Conservation (phyloP, 2,113 vertebrate species). For the Macquaria australasica region DNA sequence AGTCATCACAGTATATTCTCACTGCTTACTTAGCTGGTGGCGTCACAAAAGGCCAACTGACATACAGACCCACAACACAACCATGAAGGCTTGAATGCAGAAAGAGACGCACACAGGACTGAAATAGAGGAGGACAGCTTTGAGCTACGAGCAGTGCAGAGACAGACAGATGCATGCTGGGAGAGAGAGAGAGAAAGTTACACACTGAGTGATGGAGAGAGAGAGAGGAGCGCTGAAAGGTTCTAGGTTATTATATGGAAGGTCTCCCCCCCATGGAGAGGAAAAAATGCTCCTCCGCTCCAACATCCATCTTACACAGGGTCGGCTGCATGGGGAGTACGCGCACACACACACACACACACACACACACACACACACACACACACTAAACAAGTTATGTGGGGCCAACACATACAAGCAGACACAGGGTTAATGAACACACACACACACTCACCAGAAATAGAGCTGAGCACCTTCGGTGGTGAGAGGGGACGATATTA, state of each 20-base stretch:
- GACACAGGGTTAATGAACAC: too few species aligned
- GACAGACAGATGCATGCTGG: slow-evolving; percentile 42
- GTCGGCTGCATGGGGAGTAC: slow-evolving; percentile 14
- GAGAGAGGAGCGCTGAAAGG: slow-evolving; percentile 35
- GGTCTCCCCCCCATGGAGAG: slow-evolving; percentile 45
- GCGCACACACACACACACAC: slow-evolving; percentile 29
- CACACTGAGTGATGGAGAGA: too few species aligned
- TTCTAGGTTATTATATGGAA: slow-evolving; percentile 57
- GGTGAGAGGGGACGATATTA: slow-evolving; percentile 23
- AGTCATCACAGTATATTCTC: background rate
- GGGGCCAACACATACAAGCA: too few species aligned
- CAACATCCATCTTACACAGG: slow-evolving; percentile 62
- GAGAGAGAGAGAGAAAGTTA: slow-evolving; percentile 2
- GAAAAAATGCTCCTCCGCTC: slow-evolving; percentile 47
- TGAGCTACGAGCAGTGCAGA: background rate
- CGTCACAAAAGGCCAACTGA: background rate
- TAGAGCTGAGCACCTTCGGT: background rate
- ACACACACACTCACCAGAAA: too few species aligned
- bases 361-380: background rate
- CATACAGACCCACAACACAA: background rate
- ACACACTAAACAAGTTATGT: background rate
- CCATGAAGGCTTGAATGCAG: background rate
- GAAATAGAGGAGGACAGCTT: background rate
- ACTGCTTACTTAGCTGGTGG: background rate
- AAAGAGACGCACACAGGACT: background rate